phyloP scores from a whole-genome alignment of 1,140 invertebrate genomes.

The Danaus plexippus region DNA sequence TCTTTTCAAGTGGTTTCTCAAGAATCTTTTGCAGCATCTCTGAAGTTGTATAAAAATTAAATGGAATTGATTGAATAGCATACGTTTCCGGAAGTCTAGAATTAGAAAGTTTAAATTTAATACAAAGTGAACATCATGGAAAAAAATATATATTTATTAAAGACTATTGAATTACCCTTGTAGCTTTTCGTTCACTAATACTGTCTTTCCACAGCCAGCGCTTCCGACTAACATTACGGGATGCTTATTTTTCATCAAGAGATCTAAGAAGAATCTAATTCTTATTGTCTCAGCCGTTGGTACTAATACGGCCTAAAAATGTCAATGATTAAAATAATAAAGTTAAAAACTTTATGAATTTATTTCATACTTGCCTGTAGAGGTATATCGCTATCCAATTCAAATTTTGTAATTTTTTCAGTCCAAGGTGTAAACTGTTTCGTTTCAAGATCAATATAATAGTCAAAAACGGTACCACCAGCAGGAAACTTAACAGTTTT shows the following conservation, averaged over 20 bases:
- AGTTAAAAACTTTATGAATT: neutral
- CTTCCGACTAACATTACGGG: constrained; percentile 96
- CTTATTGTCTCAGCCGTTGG: constrained; percentile 94
- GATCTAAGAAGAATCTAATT: constrained; percentile 90
- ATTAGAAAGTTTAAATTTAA: constrained; percentile 7
- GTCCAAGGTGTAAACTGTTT: constrained; percentile 93
- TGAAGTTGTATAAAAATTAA: constrained; percentile 97
- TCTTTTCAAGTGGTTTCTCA: constrained; percentile 97
- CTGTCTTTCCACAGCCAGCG: constrained; percentile 93
- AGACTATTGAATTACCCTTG: constrained; percentile 47
- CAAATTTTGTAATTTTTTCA: constrained; percentile 90
- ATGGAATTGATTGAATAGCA: constrained; percentile 91
- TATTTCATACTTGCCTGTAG: constrained; percentile 77
- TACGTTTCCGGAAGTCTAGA: constrained; percentile 86
- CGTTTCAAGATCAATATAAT: constrained; percentile 91
- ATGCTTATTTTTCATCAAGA: constrained; percentile 88
- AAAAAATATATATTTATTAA: neutral
- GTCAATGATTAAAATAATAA: neutral
- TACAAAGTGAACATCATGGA: neutral
- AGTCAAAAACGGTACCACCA: constrained; percentile 95
- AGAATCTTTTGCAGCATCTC: constrained; percentile 96
- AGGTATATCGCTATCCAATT: constrained; percentile 92
- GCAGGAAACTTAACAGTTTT: constrained; percentile 94
- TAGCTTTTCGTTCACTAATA: constrained; percentile 90
- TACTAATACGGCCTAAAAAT: constrained; percentile 85